These are phyloP conservation scores for Astatotilapia flaviijosephi DNA, from an alignment of 2,113 vertebrate species.

Conservation along the genomic window DNA sequence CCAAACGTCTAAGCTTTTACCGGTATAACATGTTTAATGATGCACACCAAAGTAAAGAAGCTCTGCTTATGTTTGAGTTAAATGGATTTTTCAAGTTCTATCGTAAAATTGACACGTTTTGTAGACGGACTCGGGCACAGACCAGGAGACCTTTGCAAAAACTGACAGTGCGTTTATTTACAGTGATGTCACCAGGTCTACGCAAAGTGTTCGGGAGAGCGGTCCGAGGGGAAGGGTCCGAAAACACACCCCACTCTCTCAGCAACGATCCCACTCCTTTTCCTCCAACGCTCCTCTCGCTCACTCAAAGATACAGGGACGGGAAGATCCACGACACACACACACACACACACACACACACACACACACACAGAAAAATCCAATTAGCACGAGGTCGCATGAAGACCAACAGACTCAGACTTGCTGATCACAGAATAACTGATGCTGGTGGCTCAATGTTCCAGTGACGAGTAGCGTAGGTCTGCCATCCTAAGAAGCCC, in stretches of 20 bases:
- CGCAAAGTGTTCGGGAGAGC: accelerated
- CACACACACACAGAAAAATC: background rate
- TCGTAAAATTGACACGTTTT: accelerated
- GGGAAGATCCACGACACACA: no score
- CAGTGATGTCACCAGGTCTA: background rate
- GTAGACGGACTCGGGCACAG: accelerated
- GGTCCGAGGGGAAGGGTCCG: background rate
- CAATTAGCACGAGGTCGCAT: background rate
- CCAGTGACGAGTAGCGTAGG: background rate
- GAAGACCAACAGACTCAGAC: accelerated
- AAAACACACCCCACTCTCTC: background rate
- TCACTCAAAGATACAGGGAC: background rate
- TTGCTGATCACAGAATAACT: background rate
- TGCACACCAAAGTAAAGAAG: background rate
- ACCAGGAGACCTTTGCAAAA: background rate
- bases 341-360: accelerated
- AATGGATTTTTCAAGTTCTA: background rate
- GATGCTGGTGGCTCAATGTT: background rate
- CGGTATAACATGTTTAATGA: no score
- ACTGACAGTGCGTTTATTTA: background rate
- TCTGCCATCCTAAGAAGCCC: background rate
- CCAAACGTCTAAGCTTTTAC: no score
- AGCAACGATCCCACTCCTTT: accelerated
- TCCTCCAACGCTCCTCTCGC: background rate
- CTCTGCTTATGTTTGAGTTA: background rate